These are phyloP conservation scores for Phyllopteryx taeniolatus DNA, from an alignment of 2,113 vertebrate species.

Conservation along the genomic window DNA sequence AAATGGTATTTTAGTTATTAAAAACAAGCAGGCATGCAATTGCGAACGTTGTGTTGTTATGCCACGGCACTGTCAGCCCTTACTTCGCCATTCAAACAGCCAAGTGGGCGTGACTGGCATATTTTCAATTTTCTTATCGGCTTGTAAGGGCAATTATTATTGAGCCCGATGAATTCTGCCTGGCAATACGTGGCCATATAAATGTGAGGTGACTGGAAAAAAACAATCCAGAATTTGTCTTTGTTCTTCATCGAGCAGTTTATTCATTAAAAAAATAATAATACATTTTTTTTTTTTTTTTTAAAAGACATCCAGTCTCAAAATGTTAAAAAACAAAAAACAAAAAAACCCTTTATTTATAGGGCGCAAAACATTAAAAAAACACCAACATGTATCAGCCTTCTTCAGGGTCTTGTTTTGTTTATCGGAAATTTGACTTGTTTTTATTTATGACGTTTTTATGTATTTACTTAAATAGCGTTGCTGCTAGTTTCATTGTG, in stretches of 20 bases:
- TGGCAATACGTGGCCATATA: background rate
- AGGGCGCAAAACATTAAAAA: no score
- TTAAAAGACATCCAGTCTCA: background rate
- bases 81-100: background rate
- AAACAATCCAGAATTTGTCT: background rate
- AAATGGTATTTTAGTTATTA: background rate
- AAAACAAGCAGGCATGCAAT: background rate
- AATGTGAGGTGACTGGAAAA: background rate
- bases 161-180: background rate
- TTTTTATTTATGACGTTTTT: no score
- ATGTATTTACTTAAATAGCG: no score
- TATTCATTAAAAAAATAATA: background rate
- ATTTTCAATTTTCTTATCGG: background rate
- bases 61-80: background rate
- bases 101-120: no score
- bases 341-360: background rate
- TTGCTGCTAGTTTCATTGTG: no score
- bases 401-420: no score
- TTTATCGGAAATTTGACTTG: no score
- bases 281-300: background rate
- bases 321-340: background rate
- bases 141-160: background rate
- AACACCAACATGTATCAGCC: no score
- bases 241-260: background rate
- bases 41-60: background rate